phyloP scores from a whole-genome alignment of 2,888 invertebrate genomes.

The Caenorhabditis angaria region DNA sequence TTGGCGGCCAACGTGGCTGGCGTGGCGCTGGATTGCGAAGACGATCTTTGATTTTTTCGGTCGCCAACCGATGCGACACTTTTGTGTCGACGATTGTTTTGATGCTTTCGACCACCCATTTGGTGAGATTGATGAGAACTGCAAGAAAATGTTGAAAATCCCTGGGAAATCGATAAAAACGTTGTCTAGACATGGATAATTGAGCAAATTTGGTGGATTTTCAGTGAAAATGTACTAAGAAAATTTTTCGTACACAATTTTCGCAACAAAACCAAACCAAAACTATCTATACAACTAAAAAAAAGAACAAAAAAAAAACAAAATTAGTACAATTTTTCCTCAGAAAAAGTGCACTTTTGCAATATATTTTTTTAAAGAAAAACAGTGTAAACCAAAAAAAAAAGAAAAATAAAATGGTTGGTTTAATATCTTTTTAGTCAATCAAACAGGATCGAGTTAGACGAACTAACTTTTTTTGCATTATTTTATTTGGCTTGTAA shows the following conservation, averaged over 20 bases:
- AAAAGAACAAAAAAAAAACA: background rate
- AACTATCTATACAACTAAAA: background rate
- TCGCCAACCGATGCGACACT: background rate
- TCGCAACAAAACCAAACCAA: too few species aligned
- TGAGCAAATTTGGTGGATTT: background rate
- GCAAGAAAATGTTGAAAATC: background rate
- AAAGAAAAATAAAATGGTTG: background rate
- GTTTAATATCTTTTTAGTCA: background rate
- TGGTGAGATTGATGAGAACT: background rate
- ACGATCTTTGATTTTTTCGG: background rate
- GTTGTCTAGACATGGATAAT: too few species aligned
- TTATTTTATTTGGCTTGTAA: background rate
- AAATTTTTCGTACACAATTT: too few species aligned
- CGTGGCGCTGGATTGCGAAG: background rate
- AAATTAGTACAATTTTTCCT: background rate
- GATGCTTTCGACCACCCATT: background rate
- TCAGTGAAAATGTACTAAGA: too few species aligned
- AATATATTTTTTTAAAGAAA: too few species aligned
- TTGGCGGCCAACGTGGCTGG: too few species aligned
- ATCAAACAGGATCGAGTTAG: background rate
- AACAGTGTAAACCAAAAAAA: too few species aligned
- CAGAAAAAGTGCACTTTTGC: background rate
- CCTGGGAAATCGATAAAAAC: too few species aligned
- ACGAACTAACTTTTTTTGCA: too few species aligned
- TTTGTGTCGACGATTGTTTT: conserved; percentile 1